A percentile compares a stretch with the other conserved stretches of the same genome.
These are phyloP conservation scores for Epistrophe grossulariae DNA, from an alignment of 2,888 invertebrate genomes.

Conservation along the genomic window DNA sequence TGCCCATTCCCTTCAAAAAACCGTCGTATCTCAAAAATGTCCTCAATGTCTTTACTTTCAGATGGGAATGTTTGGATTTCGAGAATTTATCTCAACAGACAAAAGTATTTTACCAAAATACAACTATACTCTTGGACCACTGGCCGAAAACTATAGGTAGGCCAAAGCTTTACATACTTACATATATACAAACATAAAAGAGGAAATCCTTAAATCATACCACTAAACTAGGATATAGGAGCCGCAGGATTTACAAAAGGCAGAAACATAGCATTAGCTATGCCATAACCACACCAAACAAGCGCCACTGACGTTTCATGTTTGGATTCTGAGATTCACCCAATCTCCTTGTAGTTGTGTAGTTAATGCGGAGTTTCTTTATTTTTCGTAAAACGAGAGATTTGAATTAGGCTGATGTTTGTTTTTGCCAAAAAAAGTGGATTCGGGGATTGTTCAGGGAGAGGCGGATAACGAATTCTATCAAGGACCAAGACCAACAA, in stretches of 20 bases:
- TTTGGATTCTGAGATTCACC: constrained; percentile 43
- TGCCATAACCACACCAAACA: constrained; percentile 66
- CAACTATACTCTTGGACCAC: constrained; percentile 29
- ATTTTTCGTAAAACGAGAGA: constrained; percentile 17
- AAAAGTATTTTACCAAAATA: constrained; percentile 59
- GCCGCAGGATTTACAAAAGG: constrained; percentile 66
- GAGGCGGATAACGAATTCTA: not conserved
- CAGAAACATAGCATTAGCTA: constrained; percentile 59
- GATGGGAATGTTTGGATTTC: constrained; percentile 67
- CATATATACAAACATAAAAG: constrained; percentile 17
- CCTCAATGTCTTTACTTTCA: constrained; percentile 60
- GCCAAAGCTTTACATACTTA: not conserved
- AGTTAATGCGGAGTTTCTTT: constrained; percentile 46
- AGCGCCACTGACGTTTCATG: constrained; percentile 60
- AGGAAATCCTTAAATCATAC: constrained; percentile 71
- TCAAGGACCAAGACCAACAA: constrained; percentile 21
- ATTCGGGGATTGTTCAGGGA: not conserved
- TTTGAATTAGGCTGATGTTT: constrained; percentile 47
- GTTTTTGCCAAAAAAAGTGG: not conserved
- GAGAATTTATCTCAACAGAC: constrained; percentile 61
- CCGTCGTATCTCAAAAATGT: constrained; percentile 70
- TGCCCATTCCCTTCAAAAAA: constrained; percentile 38
- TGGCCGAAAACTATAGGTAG: constrained; percentile 39
- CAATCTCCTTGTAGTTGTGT: constrained; percentile 38
- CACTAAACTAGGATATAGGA: constrained; percentile 47